A percentile compares a stretch with the other conserved stretches of the same genome.
These are phyloP conservation scores for Lepus oiostolus DNA, from an alignment of 2,797 vertebrate genomes.

Conservation along the genomic window DNA sequence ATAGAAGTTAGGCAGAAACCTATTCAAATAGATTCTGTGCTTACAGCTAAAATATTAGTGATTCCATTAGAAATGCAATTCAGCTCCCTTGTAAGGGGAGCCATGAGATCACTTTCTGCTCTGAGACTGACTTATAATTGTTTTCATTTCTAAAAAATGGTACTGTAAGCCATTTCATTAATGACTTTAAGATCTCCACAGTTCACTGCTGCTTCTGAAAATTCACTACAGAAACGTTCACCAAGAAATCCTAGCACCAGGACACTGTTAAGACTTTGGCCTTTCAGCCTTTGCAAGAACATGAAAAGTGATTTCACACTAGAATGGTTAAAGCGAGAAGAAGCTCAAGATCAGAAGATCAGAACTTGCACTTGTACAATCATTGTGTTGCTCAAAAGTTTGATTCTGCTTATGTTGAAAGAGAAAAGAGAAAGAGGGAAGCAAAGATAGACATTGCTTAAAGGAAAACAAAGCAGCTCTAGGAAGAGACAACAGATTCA, in stretches of 20 bases:
- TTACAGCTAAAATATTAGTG: slow-evolving; percentile 35
- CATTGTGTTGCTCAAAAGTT: not conserved
- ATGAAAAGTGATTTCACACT: not conserved
- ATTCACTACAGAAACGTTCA: not conserved
- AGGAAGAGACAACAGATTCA: not conserved
- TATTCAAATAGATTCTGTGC: not conserved
- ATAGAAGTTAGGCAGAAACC: not conserved
- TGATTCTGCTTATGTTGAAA: not conserved
- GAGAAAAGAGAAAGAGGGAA: not conserved
- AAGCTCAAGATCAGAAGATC: not conserved
- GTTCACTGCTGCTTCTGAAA: slow-evolving; percentile 32
- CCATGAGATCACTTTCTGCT: not conserved
- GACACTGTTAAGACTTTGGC: not conserved
- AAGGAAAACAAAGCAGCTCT: not conserved
- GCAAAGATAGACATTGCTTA: not conserved
- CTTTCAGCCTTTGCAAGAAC: not conserved
- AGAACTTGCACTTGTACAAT: not conserved
- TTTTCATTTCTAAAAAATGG: slow-evolving; percentile 36
- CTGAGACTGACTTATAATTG: not conserved
- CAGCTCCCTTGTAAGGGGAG: not conserved
- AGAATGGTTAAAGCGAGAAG: not conserved
- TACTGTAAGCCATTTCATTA: not conserved
- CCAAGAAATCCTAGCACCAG: not conserved
- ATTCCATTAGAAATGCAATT: not conserved
- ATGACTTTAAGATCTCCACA: slow-evolving; percentile 32